Evolutionary conservation across 2,113 vertebrate genomes (phyloP), one percentile per base, ranked within the genome.

Genomic region (Carettochelys insculpta): DNA sequence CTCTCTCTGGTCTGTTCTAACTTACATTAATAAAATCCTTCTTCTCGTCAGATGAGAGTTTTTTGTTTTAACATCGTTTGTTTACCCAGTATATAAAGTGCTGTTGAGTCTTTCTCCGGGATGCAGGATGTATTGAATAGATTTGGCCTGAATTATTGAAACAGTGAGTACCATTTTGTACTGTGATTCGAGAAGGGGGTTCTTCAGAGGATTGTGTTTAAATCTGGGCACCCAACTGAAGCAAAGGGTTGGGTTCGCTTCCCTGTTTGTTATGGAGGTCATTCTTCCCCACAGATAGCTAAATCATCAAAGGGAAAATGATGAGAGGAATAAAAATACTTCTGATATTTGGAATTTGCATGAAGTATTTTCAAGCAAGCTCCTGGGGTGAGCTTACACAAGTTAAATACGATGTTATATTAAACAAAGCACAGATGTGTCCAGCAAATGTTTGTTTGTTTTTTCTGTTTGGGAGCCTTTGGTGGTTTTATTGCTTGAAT

Each of bases 1-100:
- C 34, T 91, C 52, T 56, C 84, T 81, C 77, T 82, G 87, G 91
- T 90, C 12, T 78, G 56, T 88, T 58, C 71, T 45, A 84, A 91
- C 86, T 53, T 93, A 61, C 87, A 77, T 82, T 47, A 87, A 89
- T 92, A 83, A 83, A n/a, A n/a, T n/a, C n/a, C n/a, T n/a, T n/a
- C n/a, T 2, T 77, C 76, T 87, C 83, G 82, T 91, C 17, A 5
- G 78, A 88, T 53, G 50, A 89, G n/a, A 3, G 3, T 38, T 27
- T 81, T 47, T 16, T 65, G 45, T 79, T 94, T 93, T 34, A 38
- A 58, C 5, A 20, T 17, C 24, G 27, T 48, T 80, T 88, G 27
- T 13, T 93, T 90, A 47, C 51, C 45, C 17, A 5, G 10, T 86
- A 77, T 83, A 58, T 16, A 43, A 89, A 87, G 48, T 29, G 41